phyloP scores from a whole-genome alignment of 1,140 invertebrate genomes.

The Drosophila ogumai region DNA sequence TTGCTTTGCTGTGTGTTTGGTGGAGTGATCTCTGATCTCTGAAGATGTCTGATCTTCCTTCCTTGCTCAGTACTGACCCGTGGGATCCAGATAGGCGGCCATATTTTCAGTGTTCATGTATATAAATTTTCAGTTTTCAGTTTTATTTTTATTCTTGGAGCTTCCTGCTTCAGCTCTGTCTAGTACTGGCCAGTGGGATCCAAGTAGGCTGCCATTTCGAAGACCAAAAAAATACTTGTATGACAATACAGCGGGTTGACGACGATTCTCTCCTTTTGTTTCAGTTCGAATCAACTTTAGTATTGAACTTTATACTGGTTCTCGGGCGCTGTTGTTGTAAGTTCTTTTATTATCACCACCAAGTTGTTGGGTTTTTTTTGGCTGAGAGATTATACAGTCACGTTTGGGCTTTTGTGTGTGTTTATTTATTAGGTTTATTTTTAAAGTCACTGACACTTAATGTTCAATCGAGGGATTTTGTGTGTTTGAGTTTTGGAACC shows the following conservation, averaged over 20 bases:
- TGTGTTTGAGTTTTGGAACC: conserved; percentile 57
- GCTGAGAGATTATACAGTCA: conserved; percentile 68
- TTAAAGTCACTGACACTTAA: conserved; percentile 82
- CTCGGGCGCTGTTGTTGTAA: conserved; percentile 72
- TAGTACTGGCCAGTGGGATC: conserved; percentile 84
- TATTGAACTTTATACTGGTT: conserved; percentile 77
- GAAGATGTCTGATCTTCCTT: neutral
- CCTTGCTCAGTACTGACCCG: conserved; percentile 15
- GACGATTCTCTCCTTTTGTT: conserved; percentile 65
- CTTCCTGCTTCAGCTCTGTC: neutral
- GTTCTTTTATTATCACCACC: conserved; percentile 82
- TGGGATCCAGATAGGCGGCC: conserved; percentile 16
- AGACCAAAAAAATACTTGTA: conserved; percentile 65
- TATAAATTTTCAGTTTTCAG: neutral
- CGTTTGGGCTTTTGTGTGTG: conserved; percentile 45
- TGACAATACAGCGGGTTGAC: conserved; percentile 66
- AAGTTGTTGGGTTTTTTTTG: conserved; percentile 44
- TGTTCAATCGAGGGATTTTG: conserved; percentile 68
- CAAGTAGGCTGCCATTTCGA: conserved; percentile 68
- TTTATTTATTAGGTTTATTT: conserved; percentile 32
- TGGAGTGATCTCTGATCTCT: neutral
- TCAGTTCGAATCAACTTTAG: conserved; percentile 63
- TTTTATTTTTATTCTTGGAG: neutral
- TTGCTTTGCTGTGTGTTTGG: neutral
- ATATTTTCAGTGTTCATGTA: neutral